Evolutionary conservation across 1,140 invertebrate species (phyloP), one percentile per base, ranked within the genome.

Genomic region (Probaryconus sp.): DNA sequence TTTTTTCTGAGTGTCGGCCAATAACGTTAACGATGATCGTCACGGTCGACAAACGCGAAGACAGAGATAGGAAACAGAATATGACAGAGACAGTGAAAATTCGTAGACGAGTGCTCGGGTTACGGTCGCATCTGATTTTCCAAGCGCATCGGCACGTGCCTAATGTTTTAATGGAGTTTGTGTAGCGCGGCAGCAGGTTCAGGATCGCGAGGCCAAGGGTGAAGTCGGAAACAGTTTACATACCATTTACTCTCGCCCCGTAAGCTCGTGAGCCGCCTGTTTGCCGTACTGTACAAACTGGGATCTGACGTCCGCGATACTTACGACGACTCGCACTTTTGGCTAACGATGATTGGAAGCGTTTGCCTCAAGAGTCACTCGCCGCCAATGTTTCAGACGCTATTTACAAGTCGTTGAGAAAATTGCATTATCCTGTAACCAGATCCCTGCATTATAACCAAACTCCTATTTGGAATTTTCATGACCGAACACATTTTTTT

Each of bases 91-190:
- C 21, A 51, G 43, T 3, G 28, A 48, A 31, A 24, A 35, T 11
- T n/a, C n/a, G n/a, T n/a, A n/a, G n/a, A n/a, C n/a, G n/a, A n/a
- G 60, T 50, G 68, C 35, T 69, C 50, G 72, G 53, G 67, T 76
- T 74, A 74, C 56, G 63, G 70, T 63, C 80, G 81, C 81, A 85
- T 88, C 83, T 85, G 85, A 88, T 87, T 87, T 88, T 86, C 84
- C 81, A 76, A 87, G 85, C 81, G 84, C 86, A 87, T 88, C 85
- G 86, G 80, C 79, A 87, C 85, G 86, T 88, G 83, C 81, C 83
- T 88, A 88, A 87, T 88, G 85, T 86, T 88, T 87, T 88, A 88
- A 88, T 88, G 87, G 87, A 88, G 87, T 88, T 87, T 87, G 86
- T 81, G 77, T 82, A 88, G 81, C 80, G 72, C 74, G 79, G 63